phyloP scores from a whole-genome alignment of 2,888 invertebrate genomes.

The Cerastis leucographa region DNA sequence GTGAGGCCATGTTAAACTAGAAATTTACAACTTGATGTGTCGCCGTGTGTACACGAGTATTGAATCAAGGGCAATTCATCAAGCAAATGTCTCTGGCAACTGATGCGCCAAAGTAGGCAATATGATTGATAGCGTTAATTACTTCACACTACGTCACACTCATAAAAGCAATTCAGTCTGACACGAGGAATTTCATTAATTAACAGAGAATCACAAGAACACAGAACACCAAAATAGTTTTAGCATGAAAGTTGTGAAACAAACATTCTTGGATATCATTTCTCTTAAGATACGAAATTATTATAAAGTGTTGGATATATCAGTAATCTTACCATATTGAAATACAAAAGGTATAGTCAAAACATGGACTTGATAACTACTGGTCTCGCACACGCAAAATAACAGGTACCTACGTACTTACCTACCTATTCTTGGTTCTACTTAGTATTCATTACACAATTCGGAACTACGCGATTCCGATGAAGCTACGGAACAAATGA shows the following conservation, averaged over 20 bases:
- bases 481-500: constrained; percentile 18
- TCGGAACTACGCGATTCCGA: constrained; percentile 10
- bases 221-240: not conserved
- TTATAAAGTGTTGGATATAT: constrained; percentile 15
- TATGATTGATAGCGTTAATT: constrained; percentile 78
- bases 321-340: constrained; percentile 27
- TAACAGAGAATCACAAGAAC: constrained; percentile 8
- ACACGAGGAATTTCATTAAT: constrained; percentile 25
- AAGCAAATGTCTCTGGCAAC: constrained; percentile 70
- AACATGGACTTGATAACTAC: constrained; percentile 17
- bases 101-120: constrained; percentile 71
- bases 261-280: not conserved
- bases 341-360: not conserved
- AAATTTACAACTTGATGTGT: too few relatives aligned
- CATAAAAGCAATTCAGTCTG: constrained; percentile 39
- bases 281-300: constrained; percentile 15
- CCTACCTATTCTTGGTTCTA: not conserved
- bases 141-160: constrained; percentile 58
- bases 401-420: not conserved
- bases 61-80: constrained; percentile 73
- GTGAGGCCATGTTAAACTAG: too few relatives aligned
- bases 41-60: constrained; percentile 17
- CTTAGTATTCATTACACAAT: constrained; percentile 28
- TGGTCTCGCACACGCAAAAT: not conserved
- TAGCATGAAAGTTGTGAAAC: not conserved